Conservation (phyloP, 2,888 invertebrate genomes). For the Ptychoptera contaminata region DNA sequence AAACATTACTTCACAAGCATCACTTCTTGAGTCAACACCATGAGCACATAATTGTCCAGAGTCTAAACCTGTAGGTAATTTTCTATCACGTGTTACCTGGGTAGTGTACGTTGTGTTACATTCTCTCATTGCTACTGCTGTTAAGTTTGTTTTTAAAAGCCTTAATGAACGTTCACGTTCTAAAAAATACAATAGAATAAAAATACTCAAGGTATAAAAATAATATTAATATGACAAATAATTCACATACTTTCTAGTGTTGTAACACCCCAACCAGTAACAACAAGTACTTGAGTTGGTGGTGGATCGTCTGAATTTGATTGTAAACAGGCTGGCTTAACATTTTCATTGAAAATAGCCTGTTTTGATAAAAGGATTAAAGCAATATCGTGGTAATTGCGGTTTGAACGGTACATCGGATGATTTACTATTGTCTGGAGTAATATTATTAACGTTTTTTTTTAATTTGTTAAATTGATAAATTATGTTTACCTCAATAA, state of each 20-base stretch:
- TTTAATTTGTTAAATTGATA: not conserved
- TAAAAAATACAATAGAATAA: conserved; percentile 6
- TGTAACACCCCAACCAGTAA: conserved; percentile 16
- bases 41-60: conserved; percentile 15
- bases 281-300: conserved; percentile 8
- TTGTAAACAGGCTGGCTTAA: conserved; percentile 16
- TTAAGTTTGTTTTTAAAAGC: conserved; percentile 14
- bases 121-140: conserved; percentile 8
- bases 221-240: not conserved
- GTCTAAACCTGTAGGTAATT: conserved; percentile 8
- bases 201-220: conserved; percentile 3
- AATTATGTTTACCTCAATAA: conserved; percentile 5
- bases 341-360: conserved; percentile 6
- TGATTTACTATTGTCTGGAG: conserved; percentile 10
- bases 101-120: conserved; percentile 12
- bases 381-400: conserved; percentile 16
- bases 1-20: conserved; percentile 18
- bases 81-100: conserved; percentile 5
- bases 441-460: not conserved
- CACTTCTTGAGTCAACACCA: conserved; percentile 13
- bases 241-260: conserved; percentile 10
- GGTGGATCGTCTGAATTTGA: conserved; percentile 10
- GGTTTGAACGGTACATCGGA: conserved; percentile 6
- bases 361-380: conserved; percentile 11
- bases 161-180: conserved; percentile 11